Evolutionary conservation across 2,888 invertebrate species (phyloP), one percentile per base, ranked within the genome.

Genomic region (Esperia sulphurella): DNA sequence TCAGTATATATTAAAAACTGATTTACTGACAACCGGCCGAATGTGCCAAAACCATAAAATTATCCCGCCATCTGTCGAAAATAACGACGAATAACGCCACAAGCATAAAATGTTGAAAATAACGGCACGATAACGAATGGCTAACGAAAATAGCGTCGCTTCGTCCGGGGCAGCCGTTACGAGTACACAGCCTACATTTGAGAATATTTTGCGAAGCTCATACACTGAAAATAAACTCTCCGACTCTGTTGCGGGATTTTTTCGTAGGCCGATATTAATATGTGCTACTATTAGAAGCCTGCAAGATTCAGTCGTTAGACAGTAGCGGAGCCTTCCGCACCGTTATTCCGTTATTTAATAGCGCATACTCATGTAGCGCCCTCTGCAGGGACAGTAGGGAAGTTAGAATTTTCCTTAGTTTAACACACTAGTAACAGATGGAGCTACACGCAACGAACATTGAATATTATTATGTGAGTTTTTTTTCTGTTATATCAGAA

Each of bases 131-230:
- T 43, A 42, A 80, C 79, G 81, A 59, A n/a, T n/a, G n/a, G n/a
- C 65, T 68, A 78, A 73, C 80, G 76, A 73, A 64, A 79, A 79
- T 82, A 83, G 80, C 80, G 83, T 66, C 76, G 65, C 69, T 69
- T 65, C 66, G 41, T 8, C 8, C 14, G 12, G 35, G 28, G 28
- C 57, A 65, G 63, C 53, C 55, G 65, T 70, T 67, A 68, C 68
- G 68, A 58, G 61, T 68, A 68, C 35, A 10, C n/a, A 35, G 67
- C 69, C 58, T 49, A 41, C 45, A 47, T 51, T 53, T 51, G 45
- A 31, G 51, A 61, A 58, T 62, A 56, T 52, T 53, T 53, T 61
- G 60, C 35, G 35, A n/a, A 35, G 58, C 51, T 52, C 57, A 60
- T 69, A 67, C 65, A 3, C 67, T 76, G 53, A 61, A 75, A 75